Percentiles rank a stretch among this genome's conserved stretches.
Conservation (phyloP, 1,140 invertebrate genomes). For the Trypoxylus dichotomus region DNA sequence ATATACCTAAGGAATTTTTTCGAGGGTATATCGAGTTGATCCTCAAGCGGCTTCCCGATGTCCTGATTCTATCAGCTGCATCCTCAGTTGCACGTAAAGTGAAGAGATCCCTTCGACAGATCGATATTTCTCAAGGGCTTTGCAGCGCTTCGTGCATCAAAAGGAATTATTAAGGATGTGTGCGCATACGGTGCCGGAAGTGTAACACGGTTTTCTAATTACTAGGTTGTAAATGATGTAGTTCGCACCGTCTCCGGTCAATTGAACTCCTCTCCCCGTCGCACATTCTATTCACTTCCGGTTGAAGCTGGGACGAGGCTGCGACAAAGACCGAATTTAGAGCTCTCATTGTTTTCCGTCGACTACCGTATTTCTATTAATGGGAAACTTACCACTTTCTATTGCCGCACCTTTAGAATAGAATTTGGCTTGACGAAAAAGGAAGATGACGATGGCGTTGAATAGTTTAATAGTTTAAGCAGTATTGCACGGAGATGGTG, state of each 20-base stretch:
- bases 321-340: conserved; percentile 13
- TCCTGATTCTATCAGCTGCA: neutral
- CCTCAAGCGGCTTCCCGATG: neutral
- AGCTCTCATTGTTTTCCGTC: neutral
- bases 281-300: conserved; percentile 29
- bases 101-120: conserved; percentile 5
- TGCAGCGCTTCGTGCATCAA: neutral
- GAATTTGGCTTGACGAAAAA: neutral
- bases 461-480: neutral
- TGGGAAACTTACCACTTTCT: neutral
- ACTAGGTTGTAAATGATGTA: conserved; percentile 33
- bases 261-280: conserved; percentile 25
- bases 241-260: conserved; percentile 30
- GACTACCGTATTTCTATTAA: conserved; percentile 1
- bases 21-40: neutral
- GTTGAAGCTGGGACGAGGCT: neutral
- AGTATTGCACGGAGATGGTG: neutral
- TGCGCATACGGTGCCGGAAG: neutral
- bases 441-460: neutral
- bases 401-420: neutral
- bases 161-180: conserved; percentile 27
- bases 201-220: conserved; percentile 34
- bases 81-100: neutral
- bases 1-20: neutral
- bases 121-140: conserved; percentile 24